Percentiles rank a stretch among this genome's conserved stretches.
Evolutionary conservation across 2,113 vertebrate species (phyloP).

Genomic region (Eonycteris spelaea): DNA sequence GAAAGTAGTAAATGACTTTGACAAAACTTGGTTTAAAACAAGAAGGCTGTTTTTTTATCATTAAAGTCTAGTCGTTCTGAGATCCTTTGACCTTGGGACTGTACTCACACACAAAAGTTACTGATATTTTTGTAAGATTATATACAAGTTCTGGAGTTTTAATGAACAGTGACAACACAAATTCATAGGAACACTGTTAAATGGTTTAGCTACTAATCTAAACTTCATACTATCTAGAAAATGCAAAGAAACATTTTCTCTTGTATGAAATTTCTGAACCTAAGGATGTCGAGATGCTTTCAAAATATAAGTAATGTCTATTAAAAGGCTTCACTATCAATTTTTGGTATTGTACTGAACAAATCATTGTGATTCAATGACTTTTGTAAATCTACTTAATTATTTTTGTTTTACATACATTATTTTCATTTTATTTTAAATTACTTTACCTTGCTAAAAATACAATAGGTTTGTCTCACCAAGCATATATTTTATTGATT

Average conservation of each 20-base stretch:
- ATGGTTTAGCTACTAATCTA: neutral
- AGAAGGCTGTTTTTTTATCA: neutral
- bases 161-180: constrained; percentile 16
- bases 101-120: neutral
- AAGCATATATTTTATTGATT: neutral
- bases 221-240: neutral
- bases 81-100: constrained; percentile 9
- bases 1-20: neutral
- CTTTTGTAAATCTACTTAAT: neutral
- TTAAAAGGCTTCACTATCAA: neutral
- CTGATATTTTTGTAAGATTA: constrained; percentile 31
- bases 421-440: constrained; percentile 7
- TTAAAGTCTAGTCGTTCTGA: neutral
- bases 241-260: neutral
- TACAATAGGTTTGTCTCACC: neutral
- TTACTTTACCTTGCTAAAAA: constrained; percentile 6
- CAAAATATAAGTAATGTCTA: constrained; percentile 34
- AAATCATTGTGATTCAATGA: neutral
- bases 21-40: constrained; percentile 20
- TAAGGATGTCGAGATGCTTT: constrained; percentile 10
- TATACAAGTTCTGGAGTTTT: neutral
- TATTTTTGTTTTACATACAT: neutral
- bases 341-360: neutral
- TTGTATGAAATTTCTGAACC: constrained; percentile 6
- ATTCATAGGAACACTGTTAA: constrained; percentile 1